These are phyloP conservation scores for Oxytorus armatus DNA, from an alignment of 2,888 invertebrate species.

Conservation along the genomic window DNA sequence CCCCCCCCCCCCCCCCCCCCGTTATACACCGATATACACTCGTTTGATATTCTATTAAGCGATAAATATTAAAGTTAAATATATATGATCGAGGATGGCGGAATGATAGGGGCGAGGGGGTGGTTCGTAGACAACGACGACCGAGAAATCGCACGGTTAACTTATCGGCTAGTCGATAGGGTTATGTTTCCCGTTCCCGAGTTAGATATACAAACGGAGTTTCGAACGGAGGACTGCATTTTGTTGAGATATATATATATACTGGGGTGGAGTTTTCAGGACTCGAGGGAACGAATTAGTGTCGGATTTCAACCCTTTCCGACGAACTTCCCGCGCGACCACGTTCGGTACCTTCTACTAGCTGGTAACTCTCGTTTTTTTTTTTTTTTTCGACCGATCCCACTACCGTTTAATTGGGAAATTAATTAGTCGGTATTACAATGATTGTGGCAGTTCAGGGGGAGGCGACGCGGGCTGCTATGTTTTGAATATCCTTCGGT, in stretches of 20 bases:
- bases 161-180: conserved; percentile 57
- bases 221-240: conserved; percentile 29
- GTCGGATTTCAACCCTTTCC: conserved; percentile 66
- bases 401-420: conserved; percentile 59
- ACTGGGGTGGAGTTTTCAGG: conserved; percentile 43
- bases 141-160: conserved; percentile 64
- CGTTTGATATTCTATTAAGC: conserved; percentile 81
- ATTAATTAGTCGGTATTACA: conserved; percentile 65
- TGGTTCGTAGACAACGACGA: conserved; percentile 12
- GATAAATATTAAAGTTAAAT: conserved; percentile 81
- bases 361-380: conserved; percentile 22
- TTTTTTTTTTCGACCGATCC: neutral
- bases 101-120: conserved; percentile 2
- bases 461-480: conserved; percentile 16
- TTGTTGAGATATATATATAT: conserved; percentile 11
- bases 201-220: conserved; percentile 36
- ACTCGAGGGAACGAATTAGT: conserved; percentile 65
- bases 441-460: conserved; percentile 49
- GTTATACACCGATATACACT: conserved; percentile 61
- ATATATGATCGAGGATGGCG: conserved; percentile 50
- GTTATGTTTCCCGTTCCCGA: conserved; percentile 44
- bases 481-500: conserved; percentile 50
- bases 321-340: conserved; percentile 36
- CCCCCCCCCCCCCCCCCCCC: neutral
- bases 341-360: conserved; percentile 9